phyloP scores from a whole-genome alignment of 37 sponge, comb jelly and placozoan genomes.

The Hormiphora californensis region DNA sequence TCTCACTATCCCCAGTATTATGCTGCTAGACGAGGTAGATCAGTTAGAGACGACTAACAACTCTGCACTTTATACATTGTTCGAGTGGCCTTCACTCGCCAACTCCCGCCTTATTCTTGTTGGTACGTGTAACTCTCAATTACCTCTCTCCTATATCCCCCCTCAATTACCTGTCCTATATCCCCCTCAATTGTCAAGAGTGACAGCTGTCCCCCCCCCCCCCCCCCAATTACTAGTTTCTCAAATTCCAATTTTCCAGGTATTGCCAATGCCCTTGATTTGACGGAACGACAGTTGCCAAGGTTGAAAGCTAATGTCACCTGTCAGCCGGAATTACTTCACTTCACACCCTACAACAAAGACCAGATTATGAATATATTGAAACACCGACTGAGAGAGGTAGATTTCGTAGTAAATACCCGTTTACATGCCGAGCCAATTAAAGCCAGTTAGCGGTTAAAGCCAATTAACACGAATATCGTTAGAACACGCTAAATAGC shows the following conservation, averaged over 20 bases:
- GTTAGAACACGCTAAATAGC: too few relatives aligned
- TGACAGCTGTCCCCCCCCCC: not conserved
- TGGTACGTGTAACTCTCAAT: too few relatives aligned
- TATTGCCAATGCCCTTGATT: constrained; percentile 81
- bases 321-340: constrained; percentile 63
- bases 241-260: constrained; percentile 56
- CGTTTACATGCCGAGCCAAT: too few relatives aligned
- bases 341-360: constrained; percentile 78
- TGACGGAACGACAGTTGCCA: constrained; percentile 74
- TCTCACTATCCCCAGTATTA: constrained; percentile 43
- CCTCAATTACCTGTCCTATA: too few relatives aligned
- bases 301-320: constrained; percentile 59
- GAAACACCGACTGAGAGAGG: constrained; percentile 24
- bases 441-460: too few relatives aligned
- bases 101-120: constrained; percentile 70
- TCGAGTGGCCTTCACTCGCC: constrained; percentile 77
- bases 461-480: too few relatives aligned
- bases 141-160: too few relatives aligned
- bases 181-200: too few relatives aligned
- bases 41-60: constrained; percentile 61
- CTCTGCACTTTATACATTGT: constrained; percentile 74
- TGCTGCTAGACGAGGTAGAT: constrained; percentile 88
- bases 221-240: not conserved
- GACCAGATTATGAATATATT: constrained; percentile 77
- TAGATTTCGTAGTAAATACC: too few relatives aligned